Conservation (phyloP, 2,888 invertebrate genomes). For the Erannis defoliaria region DNA sequence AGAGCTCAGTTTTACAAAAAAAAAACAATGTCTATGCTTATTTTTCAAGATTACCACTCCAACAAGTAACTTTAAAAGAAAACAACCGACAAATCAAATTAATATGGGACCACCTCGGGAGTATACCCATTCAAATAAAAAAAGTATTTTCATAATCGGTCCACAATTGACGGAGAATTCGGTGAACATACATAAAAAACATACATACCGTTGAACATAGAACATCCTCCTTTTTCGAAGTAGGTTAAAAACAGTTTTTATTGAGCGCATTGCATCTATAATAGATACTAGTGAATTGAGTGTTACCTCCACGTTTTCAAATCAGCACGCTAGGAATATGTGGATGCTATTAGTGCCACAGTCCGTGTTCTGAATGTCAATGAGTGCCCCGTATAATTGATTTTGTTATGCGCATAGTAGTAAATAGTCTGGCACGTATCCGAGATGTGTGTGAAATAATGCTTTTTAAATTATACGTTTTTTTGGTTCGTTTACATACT, state of each 20-base stretch:
- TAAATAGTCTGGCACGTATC: conserved; percentile 18
- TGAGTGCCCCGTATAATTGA: conserved; percentile 40
- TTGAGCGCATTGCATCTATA: not conserved
- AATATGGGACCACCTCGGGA: too few species aligned
- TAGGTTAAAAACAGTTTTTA: not conserved
- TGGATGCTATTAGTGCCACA: conserved; percentile 44
- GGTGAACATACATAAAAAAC: too few species aligned
- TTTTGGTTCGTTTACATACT: not conserved
- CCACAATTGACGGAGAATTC: too few species aligned
- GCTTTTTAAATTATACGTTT: not conserved
- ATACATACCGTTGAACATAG: too few species aligned
- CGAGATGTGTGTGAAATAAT: not conserved
- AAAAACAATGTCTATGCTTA: too few species aligned
- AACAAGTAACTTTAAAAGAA: too few species aligned
- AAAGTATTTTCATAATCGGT: too few species aligned
- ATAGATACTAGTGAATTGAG: not conserved
- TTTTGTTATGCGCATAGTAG: conserved; percentile 31
- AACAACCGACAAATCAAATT: too few species aligned
- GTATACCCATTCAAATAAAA: too few species aligned
- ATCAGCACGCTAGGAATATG: conserved; percentile 49
- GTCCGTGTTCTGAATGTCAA: conserved; percentile 42
- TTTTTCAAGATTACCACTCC: too few species aligned
- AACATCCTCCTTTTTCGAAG: too few species aligned
- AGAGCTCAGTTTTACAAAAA: too few species aligned
- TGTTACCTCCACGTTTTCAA: conserved; percentile 39